Percentiles rank a stretch among this genome's conserved stretches.
Evolutionary conservation across 2,888 invertebrate species (phyloP).

Genomic region (Polydrusus tereticollis): DNA sequence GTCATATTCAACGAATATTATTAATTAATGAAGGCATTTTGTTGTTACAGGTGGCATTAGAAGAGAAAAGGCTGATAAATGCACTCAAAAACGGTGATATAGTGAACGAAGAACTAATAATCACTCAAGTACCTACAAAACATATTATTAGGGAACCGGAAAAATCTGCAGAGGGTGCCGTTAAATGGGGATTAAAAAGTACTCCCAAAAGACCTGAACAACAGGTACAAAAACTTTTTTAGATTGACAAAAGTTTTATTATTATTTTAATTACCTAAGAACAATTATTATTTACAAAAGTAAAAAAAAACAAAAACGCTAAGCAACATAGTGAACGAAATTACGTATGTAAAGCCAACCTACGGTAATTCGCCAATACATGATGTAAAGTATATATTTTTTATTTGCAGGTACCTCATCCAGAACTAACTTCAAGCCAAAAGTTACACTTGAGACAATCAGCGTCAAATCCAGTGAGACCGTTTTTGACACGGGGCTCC

Average conservation of each 20-base stretch:
- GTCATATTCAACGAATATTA: too few relatives aligned
- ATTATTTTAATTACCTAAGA: too few relatives aligned
- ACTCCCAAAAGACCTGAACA: slow-evolving; percentile 67
- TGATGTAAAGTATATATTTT: too few relatives aligned
- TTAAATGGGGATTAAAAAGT: slow-evolving; percentile 64
- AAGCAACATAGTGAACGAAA: too few relatives aligned
- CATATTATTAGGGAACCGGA: slow-evolving; percentile 53
- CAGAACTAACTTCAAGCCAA: slow-evolving; percentile 75
- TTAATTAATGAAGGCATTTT: slow-evolving; percentile 1
- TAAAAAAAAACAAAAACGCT: too few relatives aligned
- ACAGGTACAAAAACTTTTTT: slow-evolving; percentile 55
- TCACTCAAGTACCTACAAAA: slow-evolving; percentile 49
- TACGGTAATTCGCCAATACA: too few relatives aligned
- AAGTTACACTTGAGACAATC: slow-evolving; percentile 70
- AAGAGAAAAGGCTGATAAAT: slow-evolving; percentile 83
- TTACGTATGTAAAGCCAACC: too few relatives aligned
- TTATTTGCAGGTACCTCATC: slow-evolving; percentile 71
- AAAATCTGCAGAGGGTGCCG: slow-evolving; percentile 53
- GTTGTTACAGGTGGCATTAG: slow-evolving; percentile 76
- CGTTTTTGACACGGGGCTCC: slow-evolving; percentile 89
- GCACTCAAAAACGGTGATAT: slow-evolving; percentile 82
- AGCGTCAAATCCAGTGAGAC: slow-evolving; percentile 79
- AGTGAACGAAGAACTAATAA: slow-evolving; percentile 66
- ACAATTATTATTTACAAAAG: too few relatives aligned
- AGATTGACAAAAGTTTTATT: too few relatives aligned